Evolutionary conservation across 2,888 invertebrate genomes (phyloP), one percentile per base, ranked within the genome.

Genomic region (Oscheius sp.): DNA sequence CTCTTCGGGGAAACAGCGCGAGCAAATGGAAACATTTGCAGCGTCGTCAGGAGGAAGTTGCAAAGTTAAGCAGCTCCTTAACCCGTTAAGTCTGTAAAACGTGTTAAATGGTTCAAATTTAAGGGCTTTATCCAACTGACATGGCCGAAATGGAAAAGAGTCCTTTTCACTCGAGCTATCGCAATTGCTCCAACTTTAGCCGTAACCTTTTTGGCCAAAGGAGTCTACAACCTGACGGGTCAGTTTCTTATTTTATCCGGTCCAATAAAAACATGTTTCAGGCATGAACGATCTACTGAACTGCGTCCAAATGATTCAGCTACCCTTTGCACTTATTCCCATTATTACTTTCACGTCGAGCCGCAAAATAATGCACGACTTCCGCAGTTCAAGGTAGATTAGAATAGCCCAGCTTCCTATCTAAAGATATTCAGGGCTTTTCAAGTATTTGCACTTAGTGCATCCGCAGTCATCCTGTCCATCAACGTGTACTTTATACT

Each of bases 111-210:
- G 11, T 5, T 42, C 5, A 32, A 29, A 47, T 75, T 84, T 2
- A 78, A 92, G 92, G 95, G 95, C 11, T 95, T 95, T 89, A 90
- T 95, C 32, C 94, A 94, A 88, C 91, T 95, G 21, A 93, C 93
- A 85, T 95, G 95, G 95, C 92, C 94, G 0, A 92, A 94, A 53
- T 95, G 95, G 95, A 94, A 93, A 90, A 91, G 95, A 88, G 94
- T 95, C 0, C 90, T 95, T 32, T 92, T 95, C 83, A 95, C 95
- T 0, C 92, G 95, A 82, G 92, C 93, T 5, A 94, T 95, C 83
- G 95, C 95, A 37, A 95, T 95, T 79, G 90, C 93, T 7, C 92
- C 92, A 13, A 91, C 91, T 11, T 80, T 91, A 21, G 75, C 90
- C 11, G 84, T 91, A 29, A 89, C 91, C 10, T 84, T 89, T 32